These are phyloP conservation scores for Basileuterus tristriatus DNA, from an alignment of 2,797 vertebrate genomes.

Conservation along the genomic window DNA sequence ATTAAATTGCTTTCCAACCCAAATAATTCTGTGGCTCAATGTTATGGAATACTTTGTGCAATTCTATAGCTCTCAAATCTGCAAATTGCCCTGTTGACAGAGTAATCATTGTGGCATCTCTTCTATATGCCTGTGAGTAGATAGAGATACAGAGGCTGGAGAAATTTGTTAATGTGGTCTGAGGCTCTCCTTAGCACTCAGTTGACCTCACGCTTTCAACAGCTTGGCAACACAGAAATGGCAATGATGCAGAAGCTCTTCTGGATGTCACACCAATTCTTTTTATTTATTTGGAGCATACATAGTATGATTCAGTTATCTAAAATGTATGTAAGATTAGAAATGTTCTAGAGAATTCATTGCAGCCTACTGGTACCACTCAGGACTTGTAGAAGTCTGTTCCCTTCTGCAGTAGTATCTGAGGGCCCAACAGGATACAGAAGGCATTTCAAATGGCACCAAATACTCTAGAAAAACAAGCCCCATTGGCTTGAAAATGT, in stretches of 20 bases:
- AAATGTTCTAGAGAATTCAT: background rate
- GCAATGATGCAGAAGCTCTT: background rate
- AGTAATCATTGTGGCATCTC: background rate
- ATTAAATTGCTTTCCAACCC: background rate
- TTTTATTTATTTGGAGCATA: background rate
- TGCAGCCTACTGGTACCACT: background rate
- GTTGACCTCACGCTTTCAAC: background rate
- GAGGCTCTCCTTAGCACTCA: background rate
- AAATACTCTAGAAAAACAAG: background rate
- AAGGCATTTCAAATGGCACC: background rate
- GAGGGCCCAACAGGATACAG: background rate
- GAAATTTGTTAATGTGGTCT: background rate
- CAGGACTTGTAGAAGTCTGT: background rate
- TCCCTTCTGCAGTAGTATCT: background rate
- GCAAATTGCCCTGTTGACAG: background rate
- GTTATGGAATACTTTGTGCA: background rate
- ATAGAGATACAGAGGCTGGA: background rate
- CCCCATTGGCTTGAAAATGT: background rate
- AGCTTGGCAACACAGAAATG: background rate
- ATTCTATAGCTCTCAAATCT: background rate
- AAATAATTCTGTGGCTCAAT: background rate
- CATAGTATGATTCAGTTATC: background rate
- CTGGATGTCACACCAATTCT: background rate
- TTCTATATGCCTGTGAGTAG: fast-evolving
- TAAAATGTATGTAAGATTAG: background rate